Evolutionary conservation across 2,888 invertebrate genomes (phyloP), one percentile per base, ranked within the genome.

Genomic region (Patella depressa): DNA sequence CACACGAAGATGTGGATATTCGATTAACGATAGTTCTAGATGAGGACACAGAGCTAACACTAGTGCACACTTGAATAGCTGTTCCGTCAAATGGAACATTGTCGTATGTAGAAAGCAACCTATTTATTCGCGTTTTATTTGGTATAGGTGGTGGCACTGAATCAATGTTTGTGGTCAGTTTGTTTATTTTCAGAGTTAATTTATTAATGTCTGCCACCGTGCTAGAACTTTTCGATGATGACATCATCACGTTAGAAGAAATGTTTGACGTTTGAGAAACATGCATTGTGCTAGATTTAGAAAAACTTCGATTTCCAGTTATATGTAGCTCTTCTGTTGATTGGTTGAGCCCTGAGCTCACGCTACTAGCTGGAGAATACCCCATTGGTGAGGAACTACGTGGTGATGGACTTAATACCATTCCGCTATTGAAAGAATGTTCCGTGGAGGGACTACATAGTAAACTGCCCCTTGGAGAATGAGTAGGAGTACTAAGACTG

Each of bases 321-420:
- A 72, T 57, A 17, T 83, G 76, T 65, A 89, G 80, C 74, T 90
- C 89, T 73, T 90, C 90, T 2, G 87, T 84, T n/a, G 96, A 96
- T 87, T 95, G 95, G 92, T 97, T 97, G 86, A 96, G 92, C 91
- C 96, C 95, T 0, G 97, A 97, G 91, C 97, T 96, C 86, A 96
- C 93, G 85, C 97, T 97, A 75, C 96, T 96, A 77, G 95, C 95
- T 85, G 95, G 89, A 12, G 89, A 90, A 69, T 83, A 83, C 81
- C 86, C 87, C 19, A 86, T 79, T 4, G 88, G 88, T 34, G 88
- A 84, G 29, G 78, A 78, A 76, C 82, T 82, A 54, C 73, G 78
- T 11, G 82, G 80, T 45, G 82, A 81, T 65, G 79, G 82, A 65
- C 82, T 83, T 24, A 73, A 76, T 12, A 78, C 59, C 55, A 80